These are phyloP conservation scores for Illadopsis cleaveri DNA, from an alignment of 2,113 vertebrate genomes.

Conservation along the genomic window DNA sequence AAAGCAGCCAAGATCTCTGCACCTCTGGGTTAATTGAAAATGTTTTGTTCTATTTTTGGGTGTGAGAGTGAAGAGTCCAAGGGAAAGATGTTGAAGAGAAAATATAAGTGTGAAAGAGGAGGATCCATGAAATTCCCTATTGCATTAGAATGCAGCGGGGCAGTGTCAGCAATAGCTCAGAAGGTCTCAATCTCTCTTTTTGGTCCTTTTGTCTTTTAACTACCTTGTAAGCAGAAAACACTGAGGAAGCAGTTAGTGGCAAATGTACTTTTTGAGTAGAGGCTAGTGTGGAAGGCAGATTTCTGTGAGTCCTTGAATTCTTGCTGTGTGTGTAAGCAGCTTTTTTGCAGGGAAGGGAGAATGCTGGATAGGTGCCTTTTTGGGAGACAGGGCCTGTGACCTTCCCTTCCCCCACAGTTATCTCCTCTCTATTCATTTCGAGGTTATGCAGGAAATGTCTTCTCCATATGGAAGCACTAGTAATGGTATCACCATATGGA, in stretches of 20 bases:
- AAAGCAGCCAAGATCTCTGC: background rate
- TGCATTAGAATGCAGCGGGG: background rate
- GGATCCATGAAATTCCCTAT: background rate
- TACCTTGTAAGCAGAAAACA: background rate
- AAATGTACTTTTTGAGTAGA: background rate
- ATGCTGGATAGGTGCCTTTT: background rate
- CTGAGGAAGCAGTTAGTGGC: background rate
- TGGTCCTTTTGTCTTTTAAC: background rate
- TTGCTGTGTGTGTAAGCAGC: background rate
- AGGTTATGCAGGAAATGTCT: slow-evolving; percentile 44
- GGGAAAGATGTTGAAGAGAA: background rate
- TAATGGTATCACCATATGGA: slow-evolving; percentile 42
- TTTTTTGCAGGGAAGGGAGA: background rate
- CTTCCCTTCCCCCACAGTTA: background rate
- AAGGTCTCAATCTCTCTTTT: background rate
- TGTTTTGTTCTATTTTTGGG: background rate
- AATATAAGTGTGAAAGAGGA: background rate
- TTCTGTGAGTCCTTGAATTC: background rate
- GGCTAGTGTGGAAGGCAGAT: background rate
- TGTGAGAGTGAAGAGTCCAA: background rate
- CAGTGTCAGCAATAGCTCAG: background rate
- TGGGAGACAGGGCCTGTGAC: background rate
- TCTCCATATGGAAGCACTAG: slow-evolving; percentile 22
- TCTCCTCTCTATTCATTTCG: background rate
- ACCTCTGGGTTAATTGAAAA: background rate